phyloP scores from a whole-genome alignment of 2,113 vertebrate species.

The Macaca fascicularis region T2T-MFA8v1.1 NC_088375.1:220121501-220122000 shows the following conservation, averaged over 20 bases:
- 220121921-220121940: not conserved
- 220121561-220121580: not conserved
- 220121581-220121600: not conserved
- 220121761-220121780: accelerated
- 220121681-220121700: not conserved
- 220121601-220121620: not conserved
- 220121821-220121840: not conserved
- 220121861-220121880: not conserved
- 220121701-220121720: not conserved
- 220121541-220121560: not conserved
- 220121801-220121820: not conserved
- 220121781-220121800: not conserved
- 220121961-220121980: not conserved
- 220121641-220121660: not conserved
- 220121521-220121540: not conserved
- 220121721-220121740: not conserved
- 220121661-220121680: not conserved
- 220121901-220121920: not conserved
- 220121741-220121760: accelerated
- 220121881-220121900: not conserved
- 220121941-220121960: not conserved
- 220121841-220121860: not conserved
- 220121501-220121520: not conserved
- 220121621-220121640: not conserved
- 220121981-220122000: not conserved